Evolutionary conservation across 1,140 invertebrate genomes (phyloP).

Genomic region (Achroia grisella): DNA sequence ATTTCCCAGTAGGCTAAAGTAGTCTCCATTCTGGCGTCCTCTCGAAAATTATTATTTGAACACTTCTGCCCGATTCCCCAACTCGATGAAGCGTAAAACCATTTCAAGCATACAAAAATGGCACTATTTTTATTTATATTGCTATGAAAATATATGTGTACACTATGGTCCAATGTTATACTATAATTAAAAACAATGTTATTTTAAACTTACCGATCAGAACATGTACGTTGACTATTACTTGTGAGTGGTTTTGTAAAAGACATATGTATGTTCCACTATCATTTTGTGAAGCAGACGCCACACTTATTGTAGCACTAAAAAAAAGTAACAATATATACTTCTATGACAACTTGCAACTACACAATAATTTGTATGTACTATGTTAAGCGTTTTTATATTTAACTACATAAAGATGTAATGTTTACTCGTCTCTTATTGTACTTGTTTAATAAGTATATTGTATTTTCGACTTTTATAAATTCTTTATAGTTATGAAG

Average conservation of each 20-base stretch:
- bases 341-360: not conserved
- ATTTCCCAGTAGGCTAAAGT: too few species aligned
- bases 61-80: not conserved
- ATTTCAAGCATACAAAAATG: constrained; percentile 5
- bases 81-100: too few species aligned
- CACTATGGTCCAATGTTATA: too few species aligned
- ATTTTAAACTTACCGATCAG: constrained; percentile 54
- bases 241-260: constrained; percentile 58
- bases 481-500: too few species aligned
- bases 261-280: constrained; percentile 56
- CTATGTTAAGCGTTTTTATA: too few species aligned
- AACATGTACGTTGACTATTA: constrained; percentile 58
- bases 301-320: constrained; percentile 57
- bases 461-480: too few species aligned
- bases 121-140: constrained; percentile 8
- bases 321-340: constrained; percentile 19
- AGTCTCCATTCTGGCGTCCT: too few species aligned
- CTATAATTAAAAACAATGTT: too few species aligned
- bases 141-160: not conserved
- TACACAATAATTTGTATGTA: too few species aligned
- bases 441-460: too few species aligned
- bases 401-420: too few species aligned
- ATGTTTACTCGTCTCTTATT: too few species aligned
- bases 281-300: constrained; percentile 59
- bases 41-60: constrained; percentile 5